phyloP scores from a whole-genome alignment of 2,888 invertebrate genomes.

The Drosophila macrospina region DNA sequence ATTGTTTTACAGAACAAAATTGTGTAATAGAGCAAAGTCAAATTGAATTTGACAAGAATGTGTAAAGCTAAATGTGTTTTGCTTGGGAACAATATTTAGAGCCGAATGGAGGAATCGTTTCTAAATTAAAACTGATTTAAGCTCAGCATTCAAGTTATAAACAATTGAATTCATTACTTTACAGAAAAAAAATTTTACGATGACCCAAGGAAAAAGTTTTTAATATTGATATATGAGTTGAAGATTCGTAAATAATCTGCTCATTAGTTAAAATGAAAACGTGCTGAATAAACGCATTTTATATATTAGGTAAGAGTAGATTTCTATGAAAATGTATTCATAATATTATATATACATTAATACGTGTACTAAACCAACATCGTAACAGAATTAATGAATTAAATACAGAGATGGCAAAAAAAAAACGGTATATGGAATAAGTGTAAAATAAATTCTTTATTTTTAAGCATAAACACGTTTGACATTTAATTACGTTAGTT shows the following conservation, averaged over 20 bases:
- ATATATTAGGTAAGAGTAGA: too few relatives aligned
- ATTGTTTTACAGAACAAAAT: slow-evolving; percentile 43
- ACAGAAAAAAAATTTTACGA: background rate
- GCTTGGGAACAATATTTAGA: slow-evolving; percentile 7
- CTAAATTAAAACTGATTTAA: slow-evolving; percentile 25
- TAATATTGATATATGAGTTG: background rate
- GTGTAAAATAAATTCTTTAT: slow-evolving; percentile 1
- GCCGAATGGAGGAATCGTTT: slow-evolving; percentile 10
- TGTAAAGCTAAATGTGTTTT: slow-evolving; percentile 40
- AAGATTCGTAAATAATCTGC: too few relatives aligned
- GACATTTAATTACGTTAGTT: slow-evolving; percentile 59
- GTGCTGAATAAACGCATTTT: too few relatives aligned
- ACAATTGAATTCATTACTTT: slow-evolving; percentile 28
- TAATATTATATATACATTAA: too few relatives aligned
- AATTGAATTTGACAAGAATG: slow-evolving; percentile 69
- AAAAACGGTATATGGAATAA: background rate
- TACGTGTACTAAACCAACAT: too few relatives aligned
- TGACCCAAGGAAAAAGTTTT: background rate
- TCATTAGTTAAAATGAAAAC: too few relatives aligned
- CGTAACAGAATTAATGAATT: too few relatives aligned
- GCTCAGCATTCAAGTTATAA: slow-evolving; percentile 1
- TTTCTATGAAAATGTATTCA: too few relatives aligned
- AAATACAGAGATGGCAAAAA: too few relatives aligned
- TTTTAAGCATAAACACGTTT: background rate
- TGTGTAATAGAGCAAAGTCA: slow-evolving; percentile 62